Evolutionary conservation across 2,797 vertebrate genomes (phyloP).

Genomic region (Melanotaenia pygmaea): DNA sequence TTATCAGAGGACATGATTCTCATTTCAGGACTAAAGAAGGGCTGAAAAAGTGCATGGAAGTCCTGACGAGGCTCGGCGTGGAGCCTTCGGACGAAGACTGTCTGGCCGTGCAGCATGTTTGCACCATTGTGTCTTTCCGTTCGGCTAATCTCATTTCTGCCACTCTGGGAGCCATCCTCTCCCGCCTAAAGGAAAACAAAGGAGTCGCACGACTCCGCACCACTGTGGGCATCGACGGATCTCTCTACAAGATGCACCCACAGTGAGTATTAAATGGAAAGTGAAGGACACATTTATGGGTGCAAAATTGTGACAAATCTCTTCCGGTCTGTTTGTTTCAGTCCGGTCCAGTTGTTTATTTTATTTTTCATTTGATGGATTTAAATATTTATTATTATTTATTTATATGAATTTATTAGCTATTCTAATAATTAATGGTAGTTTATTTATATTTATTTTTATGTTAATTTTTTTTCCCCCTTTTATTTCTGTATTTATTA

Average conservation of each 20-base stretch:
- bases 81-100: constrained; percentile 95
- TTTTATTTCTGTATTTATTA: too few species aligned
- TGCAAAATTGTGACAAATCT: too few species aligned
- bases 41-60: constrained; percentile 93
- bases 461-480: too few species aligned
- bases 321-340: too few species aligned
- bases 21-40: constrained; percentile 92
- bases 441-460: too few species aligned
- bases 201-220: constrained; percentile 89
- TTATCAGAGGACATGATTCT: neutral
- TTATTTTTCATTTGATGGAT: too few species aligned
- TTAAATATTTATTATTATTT: too few species aligned
- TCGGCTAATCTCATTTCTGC: constrained; percentile 94
- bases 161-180: constrained; percentile 90
- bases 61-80: constrained; percentile 91
- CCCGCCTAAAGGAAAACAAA: constrained; percentile 93
- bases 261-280: constrained; percentile 87
- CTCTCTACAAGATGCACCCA: constrained; percentile 98
- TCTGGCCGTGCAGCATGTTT: constrained; percentile 94
- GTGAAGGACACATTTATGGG: too few species aligned
- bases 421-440: too few species aligned
- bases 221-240: constrained; percentile 96
- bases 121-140: constrained; percentile 95
- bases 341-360: too few species aligned
- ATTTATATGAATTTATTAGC: too few species aligned